Percentiles rank a stretch among this genome's conserved stretches.
Evolutionary conservation across 2,888 invertebrate genomes (phyloP).

Genomic region (Phyllotreta striolata): DNA sequence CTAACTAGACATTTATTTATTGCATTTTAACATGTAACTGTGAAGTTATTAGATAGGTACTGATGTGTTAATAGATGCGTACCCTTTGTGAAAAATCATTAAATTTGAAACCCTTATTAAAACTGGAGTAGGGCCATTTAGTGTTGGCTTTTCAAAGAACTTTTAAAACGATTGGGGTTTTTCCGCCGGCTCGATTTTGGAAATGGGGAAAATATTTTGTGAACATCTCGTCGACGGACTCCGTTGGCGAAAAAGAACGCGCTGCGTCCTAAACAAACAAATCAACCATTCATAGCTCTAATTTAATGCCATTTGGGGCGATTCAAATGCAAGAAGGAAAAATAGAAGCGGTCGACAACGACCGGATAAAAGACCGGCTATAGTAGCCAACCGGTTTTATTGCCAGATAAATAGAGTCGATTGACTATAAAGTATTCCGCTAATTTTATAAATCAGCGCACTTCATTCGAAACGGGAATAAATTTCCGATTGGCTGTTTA

Average conservation of each 20-base stretch:
- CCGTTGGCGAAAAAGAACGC: conserved; percentile 15
- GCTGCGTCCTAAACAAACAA: conserved; percentile 31
- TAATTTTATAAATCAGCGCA: conserved; percentile 19
- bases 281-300: conserved; percentile 34
- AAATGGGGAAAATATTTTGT: conserved; percentile 12
- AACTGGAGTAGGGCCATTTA: background rate
- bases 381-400: conserved; percentile 19
- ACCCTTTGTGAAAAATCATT: too few species aligned
- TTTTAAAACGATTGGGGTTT: conserved; percentile 1
- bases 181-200: background rate
- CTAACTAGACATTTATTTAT: too few species aligned
- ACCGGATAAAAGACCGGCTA: conserved; percentile 14
- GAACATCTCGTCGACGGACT: background rate
- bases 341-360: conserved; percentile 13
- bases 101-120: too few species aligned
- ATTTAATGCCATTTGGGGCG: conserved; percentile 28
- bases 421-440: conserved; percentile 15
- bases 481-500: too few species aligned
- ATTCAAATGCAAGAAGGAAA: conserved; percentile 17
- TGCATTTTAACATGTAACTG: too few species aligned
- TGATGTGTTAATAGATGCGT: too few species aligned
- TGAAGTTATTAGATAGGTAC: too few species aligned
- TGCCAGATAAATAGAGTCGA: conserved; percentile 6
- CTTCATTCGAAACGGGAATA: too few species aligned
- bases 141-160: background rate